Conservation (phyloP, 2,797 vertebrate species). For the Lepus oiostolus region DNA sequence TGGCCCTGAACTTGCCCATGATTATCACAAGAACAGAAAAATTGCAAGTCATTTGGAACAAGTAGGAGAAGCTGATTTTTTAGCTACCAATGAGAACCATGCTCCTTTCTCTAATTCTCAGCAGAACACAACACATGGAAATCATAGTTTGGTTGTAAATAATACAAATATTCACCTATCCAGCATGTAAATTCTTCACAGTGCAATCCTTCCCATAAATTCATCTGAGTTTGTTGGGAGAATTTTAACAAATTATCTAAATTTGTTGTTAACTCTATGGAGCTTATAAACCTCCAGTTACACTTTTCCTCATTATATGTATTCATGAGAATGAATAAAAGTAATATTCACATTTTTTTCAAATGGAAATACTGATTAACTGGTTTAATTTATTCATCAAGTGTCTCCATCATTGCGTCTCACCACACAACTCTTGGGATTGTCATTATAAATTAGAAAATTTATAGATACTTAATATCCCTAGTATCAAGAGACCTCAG, state of each 20-base stretch:
- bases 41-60: neutral
- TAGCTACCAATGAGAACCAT: neutral
- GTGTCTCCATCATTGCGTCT: neutral
- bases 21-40: neutral
- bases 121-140: neutral
- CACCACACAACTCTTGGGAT: neutral
- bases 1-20: neutral
- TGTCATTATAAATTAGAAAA: slow-evolving; percentile 28
- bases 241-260: neutral
- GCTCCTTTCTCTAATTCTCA: neutral
- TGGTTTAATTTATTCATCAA: neutral
- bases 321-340: neutral
- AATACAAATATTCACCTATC: neutral
- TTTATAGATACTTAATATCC: neutral
- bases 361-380: neutral
- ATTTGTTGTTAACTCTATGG: neutral
- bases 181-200: neutral
- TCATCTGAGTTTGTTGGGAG: neutral
- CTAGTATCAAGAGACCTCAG: neutral
- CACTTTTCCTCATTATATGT: neutral
- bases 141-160: neutral
- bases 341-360: neutral
- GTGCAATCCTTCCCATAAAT: neutral
- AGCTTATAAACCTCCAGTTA: neutral
- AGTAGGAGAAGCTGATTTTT: neutral